phyloP scores from a whole-genome alignment of 2,797 vertebrate genomes.

The Poeciliopsis infans region DNA sequence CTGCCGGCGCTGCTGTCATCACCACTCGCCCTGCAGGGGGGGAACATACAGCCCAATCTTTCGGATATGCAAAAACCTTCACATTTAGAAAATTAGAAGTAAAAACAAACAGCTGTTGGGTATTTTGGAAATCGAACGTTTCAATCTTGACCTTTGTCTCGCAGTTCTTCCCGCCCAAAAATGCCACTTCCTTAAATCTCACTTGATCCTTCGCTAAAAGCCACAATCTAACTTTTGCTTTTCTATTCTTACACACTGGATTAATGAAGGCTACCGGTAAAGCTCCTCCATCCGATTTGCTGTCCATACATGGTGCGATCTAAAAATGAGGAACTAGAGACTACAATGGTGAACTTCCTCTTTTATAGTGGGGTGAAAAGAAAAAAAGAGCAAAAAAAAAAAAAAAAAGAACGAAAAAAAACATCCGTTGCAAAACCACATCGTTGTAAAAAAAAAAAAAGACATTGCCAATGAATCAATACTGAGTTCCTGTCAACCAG shows the following conservation, averaged over 20 bases:
- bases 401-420: not conserved
- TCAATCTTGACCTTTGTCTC: not conserved
- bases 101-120: not conserved
- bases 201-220: not conserved
- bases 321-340: slow-evolving; percentile 28
- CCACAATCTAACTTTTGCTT: not conserved
- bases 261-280: not conserved
- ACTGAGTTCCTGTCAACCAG: not conserved
- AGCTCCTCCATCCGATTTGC: not conserved
- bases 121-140: not conserved
- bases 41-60: not conserved
- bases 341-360: not conserved
- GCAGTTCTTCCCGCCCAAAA: slow-evolving; percentile 2
- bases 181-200: slow-evolving; percentile 2
- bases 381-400: not conserved
- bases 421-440: not conserved
- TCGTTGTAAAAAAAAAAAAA: not conserved
- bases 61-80: not conserved
- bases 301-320: not conserved
- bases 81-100: not conserved
- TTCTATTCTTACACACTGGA: slow-evolving; percentile 4
- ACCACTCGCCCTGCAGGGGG: slow-evolving; percentile 65
- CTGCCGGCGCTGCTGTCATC: slow-evolving; percentile 71
- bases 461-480: not conserved
- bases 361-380: not conserved